Base-by-base conservation (phyloP, 2,888 invertebrate genomes). In the Acanthoscelides obtectus region DNA sequence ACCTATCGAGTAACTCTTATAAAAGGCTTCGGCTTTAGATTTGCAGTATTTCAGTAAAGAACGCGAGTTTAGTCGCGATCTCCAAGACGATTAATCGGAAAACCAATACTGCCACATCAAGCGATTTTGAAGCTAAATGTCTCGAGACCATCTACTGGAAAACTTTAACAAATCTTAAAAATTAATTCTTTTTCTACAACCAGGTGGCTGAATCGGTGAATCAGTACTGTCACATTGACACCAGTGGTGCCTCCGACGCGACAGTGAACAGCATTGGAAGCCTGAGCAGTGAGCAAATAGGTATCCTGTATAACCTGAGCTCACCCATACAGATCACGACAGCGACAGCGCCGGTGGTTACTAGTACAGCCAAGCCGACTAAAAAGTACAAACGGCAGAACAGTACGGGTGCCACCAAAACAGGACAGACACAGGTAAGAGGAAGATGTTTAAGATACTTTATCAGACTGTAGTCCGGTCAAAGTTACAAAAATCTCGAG, bases 311-410 rank as follows among this genome's bases (percentile, higher is more conserved):
- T 77, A 83, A 83, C 75, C 77, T 85, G 63, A 82, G 77, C 72
- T 82, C 85, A 3, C 84, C 85, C 3, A 83, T 85, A 27, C 82
- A 84, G 70, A 84, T 85, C 65, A 88, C 89, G 71, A 88, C 91
- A 3, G 12, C 45, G 45, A 12, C 45, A 12, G 45, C 45, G 45
- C 89, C 90, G 0, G 85, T 88, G 17, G 89, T 90, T 22, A 89
- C 89, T 67, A 90, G 90, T 81, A 12, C 45, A 45, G 86, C 90
- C 68, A 92, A 93, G 82, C 86, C 90, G 25, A 81, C 85, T 71
- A 94, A 94, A 84, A 93, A 94, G 85, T 92, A 92, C 84, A 92
- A 93, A 84, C 87, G 92, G 79, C 88, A 88, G 80, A 86, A 84
- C 76, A 86, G 85, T 78, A 12, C 45, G 1, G 45, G 85, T 2